Conservation (phyloP, 2,888 invertebrate genomes). For the Nomada goodeniana region DNA sequence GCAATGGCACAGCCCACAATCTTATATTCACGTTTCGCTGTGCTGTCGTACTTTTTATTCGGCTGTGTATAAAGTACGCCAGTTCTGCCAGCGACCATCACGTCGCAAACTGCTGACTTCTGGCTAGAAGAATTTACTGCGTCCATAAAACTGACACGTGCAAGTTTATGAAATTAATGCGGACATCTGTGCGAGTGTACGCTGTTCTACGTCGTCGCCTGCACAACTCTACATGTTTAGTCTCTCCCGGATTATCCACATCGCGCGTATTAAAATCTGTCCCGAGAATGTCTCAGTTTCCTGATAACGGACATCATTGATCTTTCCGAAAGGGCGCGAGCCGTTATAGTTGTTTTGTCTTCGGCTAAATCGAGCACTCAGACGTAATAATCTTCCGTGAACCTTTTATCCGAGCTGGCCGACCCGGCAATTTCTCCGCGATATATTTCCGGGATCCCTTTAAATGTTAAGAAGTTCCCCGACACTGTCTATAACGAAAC, state of each 20-base stretch:
- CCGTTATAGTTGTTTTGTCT: background rate
- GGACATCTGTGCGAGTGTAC: conserved; percentile 32
- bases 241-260: background rate
- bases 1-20: conserved; percentile 47
- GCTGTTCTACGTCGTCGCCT: background rate
- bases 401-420: conserved; percentile 11
- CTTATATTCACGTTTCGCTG: conserved; percentile 8
- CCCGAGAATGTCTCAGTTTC: background rate
- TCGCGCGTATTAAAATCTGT: background rate
- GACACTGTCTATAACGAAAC: conserved; percentile 37
- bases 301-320: background rate
- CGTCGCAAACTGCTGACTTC: conserved; percentile 31
- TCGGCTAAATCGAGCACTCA: background rate
- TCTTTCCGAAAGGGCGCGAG: background rate
- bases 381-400: conserved; percentile 19
- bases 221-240: background rate
- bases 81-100: conserved; percentile 4
- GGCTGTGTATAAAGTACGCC: conserved; percentile 5
- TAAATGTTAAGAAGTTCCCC: conserved; percentile 32
- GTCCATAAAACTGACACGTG: conserved; percentile 53
- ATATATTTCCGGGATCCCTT: conserved; percentile 20
- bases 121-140: conserved; percentile 53
- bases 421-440: conserved; percentile 19
- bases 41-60: conserved; percentile 30
- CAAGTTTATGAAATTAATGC: conserved; percentile 62